phyloP scores from a whole-genome alignment of 2,888 invertebrate species.

The Dicyrtomina minuta region DNA sequence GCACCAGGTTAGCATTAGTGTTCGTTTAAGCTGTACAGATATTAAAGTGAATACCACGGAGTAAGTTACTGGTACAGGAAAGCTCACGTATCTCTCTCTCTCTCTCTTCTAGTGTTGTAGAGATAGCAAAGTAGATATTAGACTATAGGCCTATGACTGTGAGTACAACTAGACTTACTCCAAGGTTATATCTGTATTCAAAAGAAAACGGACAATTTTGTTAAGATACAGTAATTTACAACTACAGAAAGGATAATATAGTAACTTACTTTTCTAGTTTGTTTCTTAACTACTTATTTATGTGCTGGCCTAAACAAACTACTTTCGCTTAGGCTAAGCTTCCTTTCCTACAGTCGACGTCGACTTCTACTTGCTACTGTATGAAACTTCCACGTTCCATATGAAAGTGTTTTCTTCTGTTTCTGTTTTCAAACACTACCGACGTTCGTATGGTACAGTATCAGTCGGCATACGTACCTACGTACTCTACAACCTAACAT shows the following conservation, averaged over 20 bases:
- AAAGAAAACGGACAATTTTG: conserved; percentile 31
- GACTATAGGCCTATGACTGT: background rate
- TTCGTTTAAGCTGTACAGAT: background rate
- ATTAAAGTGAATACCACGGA: no score
- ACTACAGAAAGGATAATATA: conserved; percentile 33
- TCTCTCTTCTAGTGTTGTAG: background rate
- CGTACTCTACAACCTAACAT: no score
- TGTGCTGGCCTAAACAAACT: conserved; percentile 32
- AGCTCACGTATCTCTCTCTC: background rate
- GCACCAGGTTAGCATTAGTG: no score
- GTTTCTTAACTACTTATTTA: conserved; percentile 33
- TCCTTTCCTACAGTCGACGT: background rate
- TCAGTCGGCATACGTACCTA: no score
- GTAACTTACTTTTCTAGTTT: conserved; percentile 34
- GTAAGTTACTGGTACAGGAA: no score
- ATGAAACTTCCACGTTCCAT: background rate
- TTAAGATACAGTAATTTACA: conserved; percentile 34
- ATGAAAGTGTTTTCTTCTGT: no score
- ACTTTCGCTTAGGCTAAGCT: conserved; percentile 1
- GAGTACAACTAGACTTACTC: no score
- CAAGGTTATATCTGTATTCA: conserved; percentile 9
- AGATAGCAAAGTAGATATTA: background rate
- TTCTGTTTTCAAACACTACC: no score
- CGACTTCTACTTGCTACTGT: conserved; percentile 3
- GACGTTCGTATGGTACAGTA: no score